Evolutionary conservation across 2,797 vertebrate genomes (phyloP).

Genomic region (Manis pentadactyla): DNA sequence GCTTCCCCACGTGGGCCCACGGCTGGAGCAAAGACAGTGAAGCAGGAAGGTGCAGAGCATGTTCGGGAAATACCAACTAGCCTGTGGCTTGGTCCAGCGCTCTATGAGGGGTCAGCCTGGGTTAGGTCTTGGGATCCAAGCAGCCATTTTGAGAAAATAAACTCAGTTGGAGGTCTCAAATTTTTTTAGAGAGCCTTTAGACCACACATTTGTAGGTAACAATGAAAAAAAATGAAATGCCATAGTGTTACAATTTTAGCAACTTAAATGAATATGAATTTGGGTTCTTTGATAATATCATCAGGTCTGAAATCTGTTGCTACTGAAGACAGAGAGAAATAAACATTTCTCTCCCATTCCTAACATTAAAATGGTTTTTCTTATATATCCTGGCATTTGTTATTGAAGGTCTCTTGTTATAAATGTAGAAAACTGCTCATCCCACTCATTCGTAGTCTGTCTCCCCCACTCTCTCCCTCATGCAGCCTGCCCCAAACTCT

Average conservation of each 20-base stretch:
- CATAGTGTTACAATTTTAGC: not conserved
- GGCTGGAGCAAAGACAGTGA: not conserved
- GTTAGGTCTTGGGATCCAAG: not conserved
- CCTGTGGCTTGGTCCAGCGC: not conserved
- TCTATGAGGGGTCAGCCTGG: not conserved
- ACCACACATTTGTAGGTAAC: not conserved
- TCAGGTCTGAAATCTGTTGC: not conserved
- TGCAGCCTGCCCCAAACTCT: not conserved
- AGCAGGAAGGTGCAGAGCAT: not conserved
- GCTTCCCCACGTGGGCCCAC: not conserved
- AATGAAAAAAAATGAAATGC: not conserved
- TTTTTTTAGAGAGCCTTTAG: not conserved
- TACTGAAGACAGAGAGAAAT: constrained; percentile 26
- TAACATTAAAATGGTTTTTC: not conserved
- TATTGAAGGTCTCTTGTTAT: not conserved
- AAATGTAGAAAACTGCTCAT: not conserved
- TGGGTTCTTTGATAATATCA: constrained; percentile 15
- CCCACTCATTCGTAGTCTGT: not conserved
- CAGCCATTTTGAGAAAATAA: not conserved
- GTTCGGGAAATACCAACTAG: not conserved
- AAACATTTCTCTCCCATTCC: not conserved
- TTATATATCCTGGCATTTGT: not conserved
- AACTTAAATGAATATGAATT: not conserved
- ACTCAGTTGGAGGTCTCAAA: not conserved
- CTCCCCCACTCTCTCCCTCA: not conserved